phyloP scores from a whole-genome alignment of 2,113 vertebrate species.

The Oophaga pumilio region DNA sequence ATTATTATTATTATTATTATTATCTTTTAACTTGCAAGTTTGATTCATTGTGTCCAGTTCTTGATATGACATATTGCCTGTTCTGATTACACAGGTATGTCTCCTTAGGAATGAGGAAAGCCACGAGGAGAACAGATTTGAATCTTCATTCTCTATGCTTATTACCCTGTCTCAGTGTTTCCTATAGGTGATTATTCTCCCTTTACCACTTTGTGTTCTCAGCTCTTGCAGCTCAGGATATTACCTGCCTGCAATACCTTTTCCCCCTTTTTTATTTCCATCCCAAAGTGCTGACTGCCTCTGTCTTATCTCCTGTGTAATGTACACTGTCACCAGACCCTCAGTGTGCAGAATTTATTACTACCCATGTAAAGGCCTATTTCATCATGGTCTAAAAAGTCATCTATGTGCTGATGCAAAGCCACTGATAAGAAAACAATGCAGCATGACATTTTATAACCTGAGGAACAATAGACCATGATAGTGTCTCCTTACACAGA shows the following conservation, averaged over 20 bases:
- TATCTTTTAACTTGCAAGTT: background rate
- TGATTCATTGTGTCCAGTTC: background rate
- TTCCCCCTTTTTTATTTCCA: background rate
- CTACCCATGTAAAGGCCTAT: background rate
- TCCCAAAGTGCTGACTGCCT: slow-evolving; percentile 21
- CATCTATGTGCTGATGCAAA: slow-evolving; percentile 19
- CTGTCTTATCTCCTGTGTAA: slow-evolving; percentile 31
- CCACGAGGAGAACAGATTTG: slow-evolving; percentile 25
- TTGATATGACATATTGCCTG: background rate
- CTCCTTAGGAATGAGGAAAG: slow-evolving; percentile 4
- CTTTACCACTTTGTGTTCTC: slow-evolving; percentile 12
- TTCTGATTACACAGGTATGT: background rate
- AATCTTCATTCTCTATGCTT: slow-evolving; percentile 27
- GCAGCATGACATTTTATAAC: slow-evolving; percentile 7
- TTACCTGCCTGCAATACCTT: slow-evolving; percentile 21
- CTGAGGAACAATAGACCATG: background rate
- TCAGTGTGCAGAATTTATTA: slow-evolving; percentile 44
- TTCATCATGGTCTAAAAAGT: slow-evolving; percentile 23
- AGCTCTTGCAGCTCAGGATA: slow-evolving; percentile 23
- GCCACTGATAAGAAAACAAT: slow-evolving; percentile 23
- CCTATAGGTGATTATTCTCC: slow-evolving; percentile 36
- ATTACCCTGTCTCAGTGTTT: slow-evolving; percentile 36
- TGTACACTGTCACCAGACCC: slow-evolving; percentile 33
- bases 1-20: background rate
- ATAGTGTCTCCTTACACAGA: background rate